Base-by-base conservation (phyloP, 2,888 invertebrate genomes). In the Ypsolopha sequella region DNA sequence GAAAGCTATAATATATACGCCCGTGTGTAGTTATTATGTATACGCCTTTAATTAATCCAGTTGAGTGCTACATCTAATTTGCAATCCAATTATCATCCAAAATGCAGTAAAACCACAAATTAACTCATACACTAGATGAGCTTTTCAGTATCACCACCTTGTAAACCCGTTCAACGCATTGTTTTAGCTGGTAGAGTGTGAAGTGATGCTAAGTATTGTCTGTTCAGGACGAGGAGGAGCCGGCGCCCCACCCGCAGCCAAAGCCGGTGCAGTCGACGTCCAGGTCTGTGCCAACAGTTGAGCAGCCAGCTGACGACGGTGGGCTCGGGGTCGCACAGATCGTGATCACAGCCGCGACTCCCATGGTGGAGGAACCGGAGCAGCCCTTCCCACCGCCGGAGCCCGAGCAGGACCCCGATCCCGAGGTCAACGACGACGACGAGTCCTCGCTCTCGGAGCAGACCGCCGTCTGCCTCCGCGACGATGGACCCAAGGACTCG, bases 271-370 rank as follows among this genome's bases (percentile, higher is more conserved):
- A 68, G 61, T 69, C 64, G 62, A 24, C 24, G 24, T 24, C 24
- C 24, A 24, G 24, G 24, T 24, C 24, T 24, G 24, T 24, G 24
- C 68, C 73, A 55, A 68, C 65, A 72, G 78, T 71, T 79, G 80
- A 80, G 60, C 70, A 76, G 54, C 87, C 89, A 6, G 58, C 61
- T 6, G 75, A 76, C 60, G 90, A 91, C 60, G 87, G 89, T 61
- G 93, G 93, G 61, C 88, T 95, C 57, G 94, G 93, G 56, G 95
- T 95, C 62, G 95, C 95, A 51, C 94, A 95, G 77, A 96, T 97
- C 63, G 95, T 96, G 54, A 96, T 97, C 75, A 97, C 96, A 47
- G 96, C 96, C 51, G 96, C 97, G 58, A 97, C 97, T 44, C 97
- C 97, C 45, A 95, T 95, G 93, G 87, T 92, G 65, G 96, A 97